A percentile compares a stretch with the other conserved stretches of the same genome.
phyloP scores from a whole-genome alignment of 1,140 invertebrate genomes.

The Chrysopa pallens region DNA sequence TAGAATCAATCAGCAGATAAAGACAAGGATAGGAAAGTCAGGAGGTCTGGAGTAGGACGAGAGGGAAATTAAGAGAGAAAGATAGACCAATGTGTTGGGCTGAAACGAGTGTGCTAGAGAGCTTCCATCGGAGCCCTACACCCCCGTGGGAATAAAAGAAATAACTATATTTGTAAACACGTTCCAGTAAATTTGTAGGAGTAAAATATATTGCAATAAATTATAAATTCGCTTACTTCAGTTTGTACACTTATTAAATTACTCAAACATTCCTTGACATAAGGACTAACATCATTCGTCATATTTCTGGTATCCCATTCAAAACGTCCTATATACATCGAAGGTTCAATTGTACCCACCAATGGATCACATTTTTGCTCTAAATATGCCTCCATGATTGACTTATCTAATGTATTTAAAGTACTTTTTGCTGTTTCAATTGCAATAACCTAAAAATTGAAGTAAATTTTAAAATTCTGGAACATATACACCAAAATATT shows the following conservation, averaged over 20 bases:
- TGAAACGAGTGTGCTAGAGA: too few relatives aligned
- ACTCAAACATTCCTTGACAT: constrained; percentile 82
- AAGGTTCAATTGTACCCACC: constrained; percentile 84
- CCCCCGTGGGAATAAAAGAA: too few relatives aligned
- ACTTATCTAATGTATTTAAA: constrained; percentile 45
- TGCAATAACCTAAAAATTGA: constrained; percentile 20
- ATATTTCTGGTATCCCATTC: constrained; percentile 64
- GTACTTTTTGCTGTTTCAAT: constrained; percentile 34
- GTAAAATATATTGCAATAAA: background rate
- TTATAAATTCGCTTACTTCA: constrained; percentile 41
- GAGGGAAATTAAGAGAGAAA: too few relatives aligned
- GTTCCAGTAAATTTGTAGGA: too few relatives aligned
- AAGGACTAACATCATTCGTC: constrained; percentile 63
- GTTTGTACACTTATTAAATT: constrained; percentile 85
- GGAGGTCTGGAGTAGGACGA: too few relatives aligned
- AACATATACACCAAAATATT: too few relatives aligned
- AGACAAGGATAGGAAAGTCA: too few relatives aligned
- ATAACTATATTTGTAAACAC: too few relatives aligned
- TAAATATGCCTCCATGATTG: constrained; percentile 63
- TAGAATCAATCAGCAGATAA: too few relatives aligned
- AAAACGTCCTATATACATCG: constrained; percentile 82
- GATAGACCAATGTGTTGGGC: too few relatives aligned
- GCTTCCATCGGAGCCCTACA: too few relatives aligned
- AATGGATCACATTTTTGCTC: constrained; percentile 86
- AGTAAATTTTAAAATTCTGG: too few relatives aligned